Evolutionary conservation across 2,888 invertebrate species (phyloP), one percentile per base, ranked within the genome.

Genomic region (Alloscopus bannaensis): DNA sequence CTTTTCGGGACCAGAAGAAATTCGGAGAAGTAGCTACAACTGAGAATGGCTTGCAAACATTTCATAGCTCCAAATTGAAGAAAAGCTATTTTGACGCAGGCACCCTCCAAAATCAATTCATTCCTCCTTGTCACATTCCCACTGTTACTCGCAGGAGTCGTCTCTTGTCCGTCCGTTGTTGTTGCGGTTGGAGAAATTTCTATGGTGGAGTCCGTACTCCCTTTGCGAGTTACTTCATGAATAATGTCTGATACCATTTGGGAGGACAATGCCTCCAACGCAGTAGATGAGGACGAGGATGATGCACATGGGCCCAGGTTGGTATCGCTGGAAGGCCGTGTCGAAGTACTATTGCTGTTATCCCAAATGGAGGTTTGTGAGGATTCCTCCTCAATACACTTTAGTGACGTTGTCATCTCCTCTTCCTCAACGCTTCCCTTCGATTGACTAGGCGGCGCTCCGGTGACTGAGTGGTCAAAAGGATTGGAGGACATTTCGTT

Each of bases 21-120:
- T 86, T 92, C 91, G 0, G 90, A 88, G 85, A 91, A 91, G 66
- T 89, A 89, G 40, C 89, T 89, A 65, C 90, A 90, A 45, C 90
- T 89, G 26, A 92, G 86, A 31, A 92, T 88, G 2, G 89, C 87
- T 69, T 89, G 89, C 18, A 92, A 87, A 2, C 90, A 88, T 86
- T 92, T 91, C 79, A 92, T 87, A 1, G 92, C 91, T 2, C 90
- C 88, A 82, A 91, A 89, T 86, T 91, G 91, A 36, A 92, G 85
- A 81, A 89, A 89, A 0, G 90, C 88, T 78, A 91, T 86, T 79
- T 84, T 84, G 2, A 85, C 57, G 26, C 71, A 83, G 1, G 83
- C 78, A 57, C 77, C 76, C 40, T 86, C 86, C 64, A 86, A 68
- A 28, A 83, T 87, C 11, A 88, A 87, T 86, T 91, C 91, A 68